phyloP scores from a whole-genome alignment of 2,113 vertebrate species.

The Redunca redunca region DNA sequence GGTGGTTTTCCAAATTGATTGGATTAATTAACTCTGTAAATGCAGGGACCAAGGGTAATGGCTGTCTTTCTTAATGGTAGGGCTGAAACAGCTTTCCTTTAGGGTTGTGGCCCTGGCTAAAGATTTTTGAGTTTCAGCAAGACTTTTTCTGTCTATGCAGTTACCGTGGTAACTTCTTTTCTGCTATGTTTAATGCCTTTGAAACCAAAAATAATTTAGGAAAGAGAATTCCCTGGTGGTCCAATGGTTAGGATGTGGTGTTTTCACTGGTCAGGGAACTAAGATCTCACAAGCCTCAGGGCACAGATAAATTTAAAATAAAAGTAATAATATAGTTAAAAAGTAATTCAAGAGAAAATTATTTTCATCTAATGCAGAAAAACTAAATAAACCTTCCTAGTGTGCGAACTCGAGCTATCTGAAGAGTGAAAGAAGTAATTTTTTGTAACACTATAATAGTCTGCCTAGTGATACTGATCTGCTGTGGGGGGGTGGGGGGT shows the following conservation, averaged over 20 bases:
- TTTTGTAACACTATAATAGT: neutral
- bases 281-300: neutral
- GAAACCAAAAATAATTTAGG: neutral
- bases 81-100: neutral
- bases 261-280: neutral
- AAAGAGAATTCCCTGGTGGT: neutral
- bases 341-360: neutral
- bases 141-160: neutral
- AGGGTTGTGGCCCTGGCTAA: neutral
- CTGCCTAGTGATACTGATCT: neutral
- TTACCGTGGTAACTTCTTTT: neutral
- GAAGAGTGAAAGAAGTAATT: neutral
- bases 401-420: neutral
- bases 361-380: neutral
- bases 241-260: neutral
- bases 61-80: neutral
- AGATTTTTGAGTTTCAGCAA: neutral
- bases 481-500: neutral
- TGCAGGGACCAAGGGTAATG: neutral
- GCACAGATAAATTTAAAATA: neutral
- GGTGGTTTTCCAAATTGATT: neutral
- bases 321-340: neutral
- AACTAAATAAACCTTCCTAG: neutral
- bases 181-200: neutral
- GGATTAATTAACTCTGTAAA: neutral